Evolutionary conservation across 2,888 invertebrate species (phyloP).

Genomic region (Mythimna lalbum): DNA sequence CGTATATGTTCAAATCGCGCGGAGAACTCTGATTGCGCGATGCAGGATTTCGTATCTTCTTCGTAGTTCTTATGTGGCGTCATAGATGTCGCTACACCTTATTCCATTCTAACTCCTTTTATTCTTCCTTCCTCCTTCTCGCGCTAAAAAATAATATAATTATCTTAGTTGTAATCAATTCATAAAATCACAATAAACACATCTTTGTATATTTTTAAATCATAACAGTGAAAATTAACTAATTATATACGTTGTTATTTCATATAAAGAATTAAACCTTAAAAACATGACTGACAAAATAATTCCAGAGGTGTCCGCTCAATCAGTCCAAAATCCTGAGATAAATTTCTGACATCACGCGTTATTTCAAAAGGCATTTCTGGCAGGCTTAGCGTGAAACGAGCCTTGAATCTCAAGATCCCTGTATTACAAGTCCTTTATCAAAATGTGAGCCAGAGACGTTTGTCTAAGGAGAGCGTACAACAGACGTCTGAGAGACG

Average conservation of each 20-base stretch:
- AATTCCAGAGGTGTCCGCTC: conserved; percentile 32
- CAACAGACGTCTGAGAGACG: conserved; percentile 7
- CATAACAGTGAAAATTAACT: background rate
- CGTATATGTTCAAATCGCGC: no score
- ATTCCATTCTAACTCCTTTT: no score
- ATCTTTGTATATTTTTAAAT: no score
- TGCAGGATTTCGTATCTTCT: no score
- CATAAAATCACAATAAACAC: no score
- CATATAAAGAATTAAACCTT: background rate
- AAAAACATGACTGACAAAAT: conserved; percentile 21
- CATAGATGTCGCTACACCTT: no score
- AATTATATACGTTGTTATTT: background rate
- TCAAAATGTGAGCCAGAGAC: conserved; percentile 42
- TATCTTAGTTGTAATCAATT: no score
- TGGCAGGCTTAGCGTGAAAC: conserved; percentile 47
- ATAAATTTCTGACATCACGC: conserved; percentile 53
- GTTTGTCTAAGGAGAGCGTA: conserved; percentile 25
- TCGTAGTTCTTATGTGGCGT: no score
- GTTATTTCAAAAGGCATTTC: conserved; percentile 49
- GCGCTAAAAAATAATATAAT: background rate
- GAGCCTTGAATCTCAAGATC: conserved; percentile 57
- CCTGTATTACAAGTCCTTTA: conserved; percentile 36
- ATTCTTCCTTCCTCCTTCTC: background rate
- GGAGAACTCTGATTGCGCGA: no score
- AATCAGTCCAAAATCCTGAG: conserved; percentile 45